Percentiles rank a stretch among this genome's conserved stretches.
Conservation (phyloP, 2,113 vertebrate genomes). For the Corythornis vintsioides region DNA sequence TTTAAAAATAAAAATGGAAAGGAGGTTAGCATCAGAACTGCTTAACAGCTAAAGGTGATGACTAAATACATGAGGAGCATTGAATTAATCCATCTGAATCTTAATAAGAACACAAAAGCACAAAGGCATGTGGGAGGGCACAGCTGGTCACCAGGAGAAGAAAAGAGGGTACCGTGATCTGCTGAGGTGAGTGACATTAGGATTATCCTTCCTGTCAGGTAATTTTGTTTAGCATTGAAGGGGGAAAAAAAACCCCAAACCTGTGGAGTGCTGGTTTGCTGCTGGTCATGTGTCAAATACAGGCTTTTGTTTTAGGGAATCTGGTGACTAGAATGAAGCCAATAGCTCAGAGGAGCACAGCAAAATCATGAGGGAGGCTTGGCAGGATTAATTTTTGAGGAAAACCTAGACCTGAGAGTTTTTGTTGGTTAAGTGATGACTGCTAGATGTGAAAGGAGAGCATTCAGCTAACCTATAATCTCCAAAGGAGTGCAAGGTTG, state of each 20-base stretch:
- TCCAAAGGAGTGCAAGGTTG: neutral
- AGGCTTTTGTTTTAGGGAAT: neutral
- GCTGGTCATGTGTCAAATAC: neutral
- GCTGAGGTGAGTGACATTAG: neutral
- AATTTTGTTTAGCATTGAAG: neutral
- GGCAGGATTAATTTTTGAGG: neutral
- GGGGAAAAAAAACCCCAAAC: neutral
- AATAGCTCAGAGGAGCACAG: neutral
- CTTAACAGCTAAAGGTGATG: neutral
- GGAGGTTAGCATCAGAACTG: neutral
- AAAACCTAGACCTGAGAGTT: neutral
- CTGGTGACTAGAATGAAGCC: neutral
- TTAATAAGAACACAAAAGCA: neutral
- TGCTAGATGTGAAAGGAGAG: neutral
- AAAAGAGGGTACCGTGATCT: neutral
- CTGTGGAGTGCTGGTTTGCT: neutral
- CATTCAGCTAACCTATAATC: neutral
- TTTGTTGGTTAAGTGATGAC: neutral
- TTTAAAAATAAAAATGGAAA: neutral
- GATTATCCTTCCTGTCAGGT: conserved; percentile 31
- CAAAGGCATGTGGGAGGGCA: neutral
- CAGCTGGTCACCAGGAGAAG: neutral
- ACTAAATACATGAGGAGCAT: neutral
- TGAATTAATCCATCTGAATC: neutral
- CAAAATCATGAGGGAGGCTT: neutral